Base-by-base conservation (phyloP, 1,140 invertebrate species). In the Cotesia vestalis region DNA sequence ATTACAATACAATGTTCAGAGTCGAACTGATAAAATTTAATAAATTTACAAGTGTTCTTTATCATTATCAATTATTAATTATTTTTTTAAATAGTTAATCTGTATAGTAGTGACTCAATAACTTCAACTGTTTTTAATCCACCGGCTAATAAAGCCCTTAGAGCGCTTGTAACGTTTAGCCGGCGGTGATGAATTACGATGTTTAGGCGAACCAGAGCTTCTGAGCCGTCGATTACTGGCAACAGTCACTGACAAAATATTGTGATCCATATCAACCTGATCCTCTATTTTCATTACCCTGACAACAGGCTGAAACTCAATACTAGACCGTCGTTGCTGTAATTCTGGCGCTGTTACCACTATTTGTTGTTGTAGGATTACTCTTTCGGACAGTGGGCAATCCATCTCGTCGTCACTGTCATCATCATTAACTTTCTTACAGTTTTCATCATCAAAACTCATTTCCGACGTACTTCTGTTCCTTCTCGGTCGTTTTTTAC, bases 211-310 rank as follows among this genome's bases (percentile, higher is more conserved):
- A 60, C 77, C 79, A 4, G 85, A 86, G 73, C 85, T 87, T 83
- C 85, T 85, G 36, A 87, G 76, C 8, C 84, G 75, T 35, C 85
- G 78, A 72, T 87, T 87, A 64, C 84, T 86, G 4, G 84, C 84
- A 0, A 87, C 81, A 0, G 85, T 81, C 8, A 86, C 85, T 59
- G 84, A 85, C 8, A 85, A 73, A 77, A 86, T 82, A 78, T 79
- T 81, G 60, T 83, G 81, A 72, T 87, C 85, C 68, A 84, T 82
- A 34, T 87, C 85, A 4, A 86, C 84, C 57, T 83, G 82, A 34
- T 86, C 84, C 9, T 87, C 85, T 57, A 87, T 85, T 57, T 87
- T 86, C 83, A 84, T 86, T 66, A 86, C 83, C 38, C 85, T 82
- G 27, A 87, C 85, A 17, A 87, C 84, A 1, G 86, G 86, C 57